A percentile compares a stretch with the other conserved stretches of the same genome.
Conservation (phyloP, 2,797 vertebrate species). For the Vespertilio murinus region DNA sequence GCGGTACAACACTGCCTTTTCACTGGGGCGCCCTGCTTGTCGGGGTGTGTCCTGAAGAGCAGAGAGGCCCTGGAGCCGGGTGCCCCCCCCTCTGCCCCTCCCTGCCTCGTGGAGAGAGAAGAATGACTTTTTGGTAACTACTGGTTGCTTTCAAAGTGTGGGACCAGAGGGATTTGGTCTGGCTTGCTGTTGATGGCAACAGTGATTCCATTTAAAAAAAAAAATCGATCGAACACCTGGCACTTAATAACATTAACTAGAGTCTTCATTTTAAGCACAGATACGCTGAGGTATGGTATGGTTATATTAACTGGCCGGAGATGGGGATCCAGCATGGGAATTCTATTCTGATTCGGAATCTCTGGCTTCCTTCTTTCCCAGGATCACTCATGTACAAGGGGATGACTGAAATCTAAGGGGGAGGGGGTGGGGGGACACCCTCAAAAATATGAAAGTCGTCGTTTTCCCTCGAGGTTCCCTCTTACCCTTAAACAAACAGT, state of each 20-base stretch:
- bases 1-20: not conserved
- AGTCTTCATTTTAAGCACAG: slow-evolving; percentile 10
- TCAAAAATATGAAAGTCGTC: not conserved
- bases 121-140: slow-evolving; percentile 3
- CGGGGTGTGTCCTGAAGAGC: not conserved
- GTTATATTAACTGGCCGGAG: not conserved
- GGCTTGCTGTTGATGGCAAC: not conserved
- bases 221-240: not conserved
- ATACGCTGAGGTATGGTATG: slow-evolving; percentile 15
- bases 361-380: slow-evolving; percentile 29
- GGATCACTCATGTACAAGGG: not conserved
- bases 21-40: not conserved
- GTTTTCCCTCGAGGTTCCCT: not conserved
- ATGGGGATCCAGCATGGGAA: not conserved
- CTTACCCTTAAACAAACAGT: not conserved
- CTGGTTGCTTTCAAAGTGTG: not conserved
- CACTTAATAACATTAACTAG: not conserved
- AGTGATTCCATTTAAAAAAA: not conserved
- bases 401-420: not conserved
- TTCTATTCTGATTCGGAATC: slow-evolving; percentile 41
- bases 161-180: not conserved
- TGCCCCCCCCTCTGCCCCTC: not conserved
- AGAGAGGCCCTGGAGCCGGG: not conserved
- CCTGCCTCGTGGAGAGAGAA: not conserved
- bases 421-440: not conserved